These are phyloP conservation scores for Sebastolobus altivelis DNA, from an alignment of 2,797 vertebrate species.

Conservation along the genomic window DNA sequence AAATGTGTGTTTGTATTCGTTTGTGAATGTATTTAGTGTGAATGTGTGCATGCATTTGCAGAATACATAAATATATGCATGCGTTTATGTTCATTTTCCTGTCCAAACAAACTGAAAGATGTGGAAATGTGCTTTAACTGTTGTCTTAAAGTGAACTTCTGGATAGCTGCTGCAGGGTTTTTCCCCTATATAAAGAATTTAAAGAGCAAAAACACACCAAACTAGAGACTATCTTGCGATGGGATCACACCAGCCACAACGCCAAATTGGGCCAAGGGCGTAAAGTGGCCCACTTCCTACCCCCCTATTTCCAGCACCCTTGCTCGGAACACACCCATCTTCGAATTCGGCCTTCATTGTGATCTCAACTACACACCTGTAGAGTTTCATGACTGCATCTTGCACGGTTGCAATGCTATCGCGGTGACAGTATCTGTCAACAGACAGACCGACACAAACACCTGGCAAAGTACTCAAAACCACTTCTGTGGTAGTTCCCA, in stretches of 20 bases:
- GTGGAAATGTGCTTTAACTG: neutral
- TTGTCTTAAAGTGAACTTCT: neutral
- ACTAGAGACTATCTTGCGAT: neutral
- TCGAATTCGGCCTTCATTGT: neutral
- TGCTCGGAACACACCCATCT: neutral
- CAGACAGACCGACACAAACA: neutral
- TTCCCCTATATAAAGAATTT: neutral
- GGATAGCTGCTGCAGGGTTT: neutral
- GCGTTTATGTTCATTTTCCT: neutral
- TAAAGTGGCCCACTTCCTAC: neutral
- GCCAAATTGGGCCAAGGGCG: neutral
- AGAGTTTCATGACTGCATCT: too few species aligned
- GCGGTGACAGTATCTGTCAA: neutral
- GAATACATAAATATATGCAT: neutral
- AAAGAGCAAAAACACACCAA: neutral
- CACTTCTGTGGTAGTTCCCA: neutral
- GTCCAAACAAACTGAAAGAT: neutral
- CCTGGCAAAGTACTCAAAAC: neutral
- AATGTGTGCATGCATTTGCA: neutral
- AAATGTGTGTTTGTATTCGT: slow-evolving; percentile 16
- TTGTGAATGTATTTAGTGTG: slow-evolving; percentile 6
- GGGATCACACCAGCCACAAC: neutral
- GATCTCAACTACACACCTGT: too few species aligned
- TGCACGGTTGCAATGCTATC: too few species aligned
- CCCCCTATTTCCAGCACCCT: neutral